Evolutionary conservation across 2,888 invertebrate genomes (phyloP).

Genomic region (Drosophila nigricruria): DNA sequence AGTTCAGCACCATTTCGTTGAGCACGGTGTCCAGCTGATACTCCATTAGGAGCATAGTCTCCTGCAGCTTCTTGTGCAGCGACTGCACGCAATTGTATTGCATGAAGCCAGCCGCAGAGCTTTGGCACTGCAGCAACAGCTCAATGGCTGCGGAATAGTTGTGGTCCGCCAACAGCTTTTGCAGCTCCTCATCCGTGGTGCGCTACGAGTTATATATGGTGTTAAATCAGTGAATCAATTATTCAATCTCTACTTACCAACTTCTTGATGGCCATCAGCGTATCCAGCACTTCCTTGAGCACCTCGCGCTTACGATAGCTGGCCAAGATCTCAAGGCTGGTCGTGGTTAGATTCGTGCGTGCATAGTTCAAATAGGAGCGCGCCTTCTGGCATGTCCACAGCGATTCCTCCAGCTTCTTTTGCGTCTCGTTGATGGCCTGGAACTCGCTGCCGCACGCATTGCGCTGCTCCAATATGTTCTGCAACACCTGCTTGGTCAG

Average conservation of each 20-base stretch:
- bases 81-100: conserved; percentile 97
- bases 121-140: conserved; percentile 94
- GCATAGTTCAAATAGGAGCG: conserved; percentile 91
- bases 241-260: conserved; percentile 83
- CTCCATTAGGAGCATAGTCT: conserved; percentile 95
- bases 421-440: conserved; percentile 90
- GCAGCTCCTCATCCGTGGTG: conserved; percentile 92
- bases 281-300: conserved; percentile 91
- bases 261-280: conserved; percentile 92
- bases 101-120: conserved; percentile 92
- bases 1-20: conserved; percentile 89
- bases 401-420: conserved; percentile 89
- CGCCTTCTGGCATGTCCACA: conserved; percentile 90
- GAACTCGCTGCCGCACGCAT: conserved; percentile 94
- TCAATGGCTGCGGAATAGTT: conserved; percentile 96
- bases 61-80: conserved; percentile 93
- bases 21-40: conserved; percentile 95
- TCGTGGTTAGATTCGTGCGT: conserved; percentile 92
- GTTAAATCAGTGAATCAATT: not conserved
- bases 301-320: conserved; percentile 96
- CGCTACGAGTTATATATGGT: conserved; percentile 42
- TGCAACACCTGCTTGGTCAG: conserved; percentile 97
- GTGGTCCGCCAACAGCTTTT: conserved; percentile 92
- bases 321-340: conserved; percentile 95
- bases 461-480: conserved; percentile 96